Evolutionary conservation across 2,797 vertebrate species (phyloP).

Genomic region (Phrynocephalus guinanensis): DNA sequence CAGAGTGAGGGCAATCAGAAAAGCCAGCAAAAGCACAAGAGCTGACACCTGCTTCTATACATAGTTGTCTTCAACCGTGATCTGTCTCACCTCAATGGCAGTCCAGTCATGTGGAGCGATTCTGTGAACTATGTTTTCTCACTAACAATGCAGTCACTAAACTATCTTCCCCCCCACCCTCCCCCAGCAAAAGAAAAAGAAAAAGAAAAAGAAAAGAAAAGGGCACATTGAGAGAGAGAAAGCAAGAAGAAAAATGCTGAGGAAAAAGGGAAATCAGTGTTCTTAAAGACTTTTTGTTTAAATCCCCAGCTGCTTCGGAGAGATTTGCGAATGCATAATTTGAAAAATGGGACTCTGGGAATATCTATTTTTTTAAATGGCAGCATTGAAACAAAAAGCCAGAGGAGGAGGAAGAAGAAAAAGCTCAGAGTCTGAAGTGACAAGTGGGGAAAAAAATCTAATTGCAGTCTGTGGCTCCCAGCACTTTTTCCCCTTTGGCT

Average conservation of each 20-base stretch:
- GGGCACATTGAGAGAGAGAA: background rate
- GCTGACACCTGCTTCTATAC: background rate
- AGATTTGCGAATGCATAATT: constrained; percentile 27
- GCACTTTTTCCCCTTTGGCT: constrained; percentile 35
- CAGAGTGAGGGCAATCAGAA: background rate
- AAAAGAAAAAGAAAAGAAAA: too few relatives aligned
- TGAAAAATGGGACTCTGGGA: constrained; percentile 30
- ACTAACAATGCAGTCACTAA: constrained; percentile 22
- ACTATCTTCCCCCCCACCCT: background rate
- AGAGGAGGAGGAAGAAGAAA: constrained; percentile 1
- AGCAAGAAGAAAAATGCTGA: background rate
- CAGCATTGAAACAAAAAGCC: constrained; percentile 43
- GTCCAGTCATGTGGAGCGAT: background rate
- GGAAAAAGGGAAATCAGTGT: constrained; percentile 24
- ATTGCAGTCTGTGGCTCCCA: constrained; percentile 38
- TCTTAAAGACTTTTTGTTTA: constrained; percentile 13
- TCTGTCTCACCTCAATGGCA: background rate
- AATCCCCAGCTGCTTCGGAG: constrained; percentile 24
- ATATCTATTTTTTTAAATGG: background rate
- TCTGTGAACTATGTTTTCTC: background rate
- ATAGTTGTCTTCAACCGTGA: background rate
- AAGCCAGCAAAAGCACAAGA: too few relatives aligned
- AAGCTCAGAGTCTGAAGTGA: constrained; percentile 35
- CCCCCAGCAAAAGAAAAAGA: too few relatives aligned
- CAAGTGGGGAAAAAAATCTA: constrained; percentile 42